Evolutionary conservation across 1,140 invertebrate genomes (phyloP).

Genomic region (Heterodera schachtii): DNA sequence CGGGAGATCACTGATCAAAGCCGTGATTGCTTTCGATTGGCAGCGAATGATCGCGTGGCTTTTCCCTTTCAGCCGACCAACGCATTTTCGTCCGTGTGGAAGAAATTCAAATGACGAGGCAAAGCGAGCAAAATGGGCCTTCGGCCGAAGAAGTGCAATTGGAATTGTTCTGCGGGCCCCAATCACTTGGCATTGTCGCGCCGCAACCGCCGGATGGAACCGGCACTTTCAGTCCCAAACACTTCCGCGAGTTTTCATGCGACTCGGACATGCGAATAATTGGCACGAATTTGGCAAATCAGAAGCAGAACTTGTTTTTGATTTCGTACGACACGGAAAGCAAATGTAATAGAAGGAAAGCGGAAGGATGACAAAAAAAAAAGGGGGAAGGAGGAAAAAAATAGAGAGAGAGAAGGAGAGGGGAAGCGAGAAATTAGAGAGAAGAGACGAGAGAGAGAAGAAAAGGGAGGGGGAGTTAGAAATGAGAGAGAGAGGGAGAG

Average conservation of each 20-base stretch:
- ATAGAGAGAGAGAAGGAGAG: no score
- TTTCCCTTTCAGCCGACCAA: slow-evolving; percentile 13
- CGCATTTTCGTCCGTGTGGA: slow-evolving; percentile 29
- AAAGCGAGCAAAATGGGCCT: background rate
- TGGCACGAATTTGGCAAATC: slow-evolving; percentile 11
- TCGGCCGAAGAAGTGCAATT: slow-evolving; percentile 6
- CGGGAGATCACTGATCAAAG: background rate
- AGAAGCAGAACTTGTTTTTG: slow-evolving; percentile 17
- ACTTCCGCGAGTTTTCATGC: slow-evolving; percentile 30
- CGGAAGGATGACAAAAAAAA: no score
- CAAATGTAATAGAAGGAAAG: slow-evolving; percentile 27
- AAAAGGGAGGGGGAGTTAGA: no score
- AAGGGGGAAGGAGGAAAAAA: no score
- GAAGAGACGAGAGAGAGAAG: no score
- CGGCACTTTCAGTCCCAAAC: slow-evolving; percentile 1
- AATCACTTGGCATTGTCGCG: slow-evolving; percentile 11
- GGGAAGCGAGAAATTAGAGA: no score
- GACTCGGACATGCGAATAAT: slow-evolving; percentile 13
- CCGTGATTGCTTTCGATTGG: no score
- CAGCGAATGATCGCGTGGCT: no score
- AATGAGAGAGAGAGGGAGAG: no score
- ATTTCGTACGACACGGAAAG: slow-evolving; percentile 44
- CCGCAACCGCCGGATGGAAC: background rate
- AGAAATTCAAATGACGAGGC: background rate
- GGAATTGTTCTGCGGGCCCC: slow-evolving; percentile 17